Base-by-base conservation (phyloP, 1,140 invertebrate genomes). In the Calliphora vicina region DNA sequence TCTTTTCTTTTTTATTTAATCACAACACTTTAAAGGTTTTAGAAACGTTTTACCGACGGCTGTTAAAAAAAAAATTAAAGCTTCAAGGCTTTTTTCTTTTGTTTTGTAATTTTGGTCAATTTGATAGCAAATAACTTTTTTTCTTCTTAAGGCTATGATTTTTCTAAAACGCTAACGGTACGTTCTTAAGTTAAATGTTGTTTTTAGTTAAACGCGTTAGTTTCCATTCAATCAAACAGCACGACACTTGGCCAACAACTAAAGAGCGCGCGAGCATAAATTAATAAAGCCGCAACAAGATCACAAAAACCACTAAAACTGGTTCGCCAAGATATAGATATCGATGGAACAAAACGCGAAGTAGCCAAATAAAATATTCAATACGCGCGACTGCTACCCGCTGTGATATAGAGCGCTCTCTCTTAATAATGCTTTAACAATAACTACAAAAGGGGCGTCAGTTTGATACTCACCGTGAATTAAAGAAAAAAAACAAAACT, bases 221-320 rank as follows among this genome's bases (percentile, higher is more conserved):
- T 71, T 76, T 26, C 23, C 15, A 45, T 50, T 45, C 83, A 71
- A 83, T 74, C 89, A 87, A 87, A 89, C 88, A 85, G 88, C 87
- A 88, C 88, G 87, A 87, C 87, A 89, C 87, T 88, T 87, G 88
- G 87, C 85, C 86, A 80, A 85, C 88, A 88, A 89, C 88, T 89
- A 89, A 89, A 89, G 85, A 85, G 82, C 85, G 86, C 84, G 85
- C 86, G 85, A 83, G 86, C 87, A 89, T 89, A 89, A 89, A 89
- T 89, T 88, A 89, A 87, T 85, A 85, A 88, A 87, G 57, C 25
- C 72, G 67, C 23, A 17, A 43, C 80, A 81, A 81, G 80, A 81
- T 81, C 80, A 61, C 80, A 35, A 81, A n/a, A 26, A 17, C 23
- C 35, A 78, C 74, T 45, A 61, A 61, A 81, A 81, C 80, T 81